phyloP scores from a whole-genome alignment of 2,113 vertebrate species.

The Laticauda laticaudata region DNA sequence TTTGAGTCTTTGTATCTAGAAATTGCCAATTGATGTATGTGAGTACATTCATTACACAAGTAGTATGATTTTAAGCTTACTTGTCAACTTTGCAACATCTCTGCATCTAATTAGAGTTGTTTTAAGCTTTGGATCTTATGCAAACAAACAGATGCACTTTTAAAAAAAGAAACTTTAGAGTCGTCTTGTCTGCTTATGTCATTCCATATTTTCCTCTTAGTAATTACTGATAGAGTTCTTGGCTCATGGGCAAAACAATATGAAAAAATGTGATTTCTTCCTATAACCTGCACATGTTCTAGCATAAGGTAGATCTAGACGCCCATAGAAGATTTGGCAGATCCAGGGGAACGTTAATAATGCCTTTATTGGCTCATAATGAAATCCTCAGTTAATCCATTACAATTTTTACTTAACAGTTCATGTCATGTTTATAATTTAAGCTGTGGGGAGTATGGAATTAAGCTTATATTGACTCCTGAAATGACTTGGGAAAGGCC shows the following conservation, averaged over 20 bases:
- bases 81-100: constrained; percentile 11
- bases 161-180: constrained; percentile 32
- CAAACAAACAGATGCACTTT: constrained; percentile 29
- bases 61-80: constrained; percentile 2
- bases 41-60: background rate
- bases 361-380: background rate
- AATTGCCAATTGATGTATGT: background rate
- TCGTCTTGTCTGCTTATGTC: constrained; percentile 38
- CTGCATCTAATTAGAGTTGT: constrained; percentile 34
- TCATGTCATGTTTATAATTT: constrained; percentile 3
- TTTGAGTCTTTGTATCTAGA: background rate
- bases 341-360: background rate
- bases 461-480: background rate
- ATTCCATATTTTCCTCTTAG: constrained; percentile 14
- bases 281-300: background rate
- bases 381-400: background rate
- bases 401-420: background rate
- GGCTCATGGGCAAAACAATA: background rate
- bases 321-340: background rate
- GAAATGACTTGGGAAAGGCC: background rate
- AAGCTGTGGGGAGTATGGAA: background rate
- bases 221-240: constrained; percentile 25
- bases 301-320: background rate
- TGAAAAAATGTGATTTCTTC: background rate
- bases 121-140: constrained; percentile 27